Percentiles rank a stretch among this genome's conserved stretches.
These are phyloP conservation scores for Podarcis cretensis DNA, from an alignment of 2,113 vertebrate genomes.

Conservation along the genomic window DNA sequence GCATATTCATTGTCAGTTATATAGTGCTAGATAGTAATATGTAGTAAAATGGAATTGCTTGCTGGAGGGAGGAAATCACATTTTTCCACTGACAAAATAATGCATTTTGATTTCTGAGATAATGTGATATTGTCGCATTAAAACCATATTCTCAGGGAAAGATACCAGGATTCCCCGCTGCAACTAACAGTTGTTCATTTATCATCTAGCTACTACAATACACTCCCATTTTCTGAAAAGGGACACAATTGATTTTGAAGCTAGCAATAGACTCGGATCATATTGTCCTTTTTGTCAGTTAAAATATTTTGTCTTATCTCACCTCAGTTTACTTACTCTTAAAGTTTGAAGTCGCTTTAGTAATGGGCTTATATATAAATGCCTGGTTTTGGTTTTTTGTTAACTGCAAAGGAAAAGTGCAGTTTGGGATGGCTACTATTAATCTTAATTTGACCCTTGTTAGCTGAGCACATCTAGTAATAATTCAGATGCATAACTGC, in stretches of 20 bases:
- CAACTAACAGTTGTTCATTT: background rate
- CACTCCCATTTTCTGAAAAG: background rate
- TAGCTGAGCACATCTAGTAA: conserved; percentile 43
- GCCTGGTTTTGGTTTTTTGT: background rate
- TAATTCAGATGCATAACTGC: conserved; percentile 1
- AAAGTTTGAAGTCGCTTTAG: conserved; percentile 10
- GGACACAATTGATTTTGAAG: conserved; percentile 2
- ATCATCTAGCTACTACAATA: background rate
- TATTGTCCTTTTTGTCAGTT: conserved; percentile 27
- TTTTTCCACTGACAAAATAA: background rate
- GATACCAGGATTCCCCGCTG: background rate
- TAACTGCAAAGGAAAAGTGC: background rate
- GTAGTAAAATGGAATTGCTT: background rate
- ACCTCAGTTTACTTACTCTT: conserved; percentile 37
- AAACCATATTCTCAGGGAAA: background rate
- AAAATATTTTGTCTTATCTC: background rate
- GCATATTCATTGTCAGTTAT: background rate
- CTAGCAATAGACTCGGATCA: background rate
- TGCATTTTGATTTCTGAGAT: background rate
- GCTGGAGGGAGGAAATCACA: background rate
- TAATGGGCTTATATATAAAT: conserved; percentile 29
- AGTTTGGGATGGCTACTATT: conserved; percentile 10
- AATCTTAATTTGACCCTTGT: conserved; percentile 26
- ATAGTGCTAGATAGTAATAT: background rate
- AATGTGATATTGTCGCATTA: background rate